Evolutionary conservation across 1,140 invertebrate genomes (phyloP), one percentile per base, ranked within the genome.

Genomic region (Drosophila bipectinata): DNA sequence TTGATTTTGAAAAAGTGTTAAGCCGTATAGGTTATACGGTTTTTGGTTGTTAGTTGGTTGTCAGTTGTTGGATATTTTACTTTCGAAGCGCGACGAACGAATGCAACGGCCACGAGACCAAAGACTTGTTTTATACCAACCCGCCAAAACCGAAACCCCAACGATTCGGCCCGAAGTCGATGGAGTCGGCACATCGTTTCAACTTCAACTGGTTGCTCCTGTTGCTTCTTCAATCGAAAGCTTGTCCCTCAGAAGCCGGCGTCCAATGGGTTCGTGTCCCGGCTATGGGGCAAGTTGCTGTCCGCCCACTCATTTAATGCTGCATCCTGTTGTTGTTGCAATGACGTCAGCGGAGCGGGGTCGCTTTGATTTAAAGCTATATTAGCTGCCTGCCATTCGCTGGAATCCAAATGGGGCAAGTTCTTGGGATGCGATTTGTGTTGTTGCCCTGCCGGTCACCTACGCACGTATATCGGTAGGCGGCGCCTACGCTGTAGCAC

Each of bases 141-240:
- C 64, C 48, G 49, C 26, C n/a, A 73, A 53, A 69, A 34, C 80
- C 80, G 80, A 79, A 76, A 49, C 44, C 53, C 47, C 10, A 8
- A 26, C 66, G 41, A 49, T 30, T 7, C 24, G 8, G 18, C 15
- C 7, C 54, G 49, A 59, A 44, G 52, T 52, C 21, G 28, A 21
- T 54, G 32, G 41, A 18, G 47, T 51, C 56, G 51, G 47, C 30
- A 37, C 30, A 32, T 56, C 18, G 39, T 61, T 81, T 81, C 73
- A 87, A 87, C 74, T 79, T 81, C 82, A 81, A 87, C 68, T 81
- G 72, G 59, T 79, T 83, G 72, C 60, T 87, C 82, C 82, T 85
- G 82, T 87, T 85, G 74, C 82, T 80, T 72, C 39, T 80, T 73
- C 77, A 84, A 79, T 48, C 58, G 9, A 67, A 72, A 85, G 82